Base-by-base conservation (phyloP, 2,113 vertebrate species). In the Montifringilla adamsi region DNA sequence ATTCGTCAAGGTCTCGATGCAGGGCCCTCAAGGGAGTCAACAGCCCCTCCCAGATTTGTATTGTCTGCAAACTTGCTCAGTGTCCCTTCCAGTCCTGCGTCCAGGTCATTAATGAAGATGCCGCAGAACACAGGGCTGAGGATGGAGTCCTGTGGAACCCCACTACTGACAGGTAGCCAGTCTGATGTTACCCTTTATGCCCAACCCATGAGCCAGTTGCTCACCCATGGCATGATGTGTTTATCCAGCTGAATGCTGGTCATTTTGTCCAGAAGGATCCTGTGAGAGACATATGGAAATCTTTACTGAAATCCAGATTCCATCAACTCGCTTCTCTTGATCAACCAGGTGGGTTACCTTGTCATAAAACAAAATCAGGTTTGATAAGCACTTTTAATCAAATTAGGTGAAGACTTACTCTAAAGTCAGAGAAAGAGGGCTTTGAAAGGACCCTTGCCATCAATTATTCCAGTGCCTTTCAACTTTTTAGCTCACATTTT, bases 401-500 rank as follows among this genome's bases (percentile, higher is more conserved):
- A n/a, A 16, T 85, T 66, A 56, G 58, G 66, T 76, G 85, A 89
- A 77, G 35, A 43, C 3, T 20, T 3, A 1, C 1, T 55, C 35
- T 56, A 60, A 89, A 47, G n/a, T 41, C 64, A 64, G 83, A 81
- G 44, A 67, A 92, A 84, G 30, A 67, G 33, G 10, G 22, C 33
- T 67, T 81, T 44, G 43, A 84, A 93, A 72, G 19, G 30, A 96
- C 24, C 15, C 13, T 84, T 70, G 27, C 3, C 3, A 1, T 84
- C 47, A n/a, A 28, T 39, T 89, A 35, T 39, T 86, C 63, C 59
- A 68, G 31, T 21, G 52, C 7, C 44, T 89, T 93, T 67, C 68
- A 92, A 84, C 35, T 47, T 92, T 77, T 92, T 66, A 89, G 46
- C 28, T 86, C 43, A 62, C 76, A 10, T 91, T 95, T 95, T 90